Percentiles rank a stretch among this genome's conserved stretches.
Conservation (phyloP, 2,797 vertebrate genomes). For the Channallabes apus region DNA sequence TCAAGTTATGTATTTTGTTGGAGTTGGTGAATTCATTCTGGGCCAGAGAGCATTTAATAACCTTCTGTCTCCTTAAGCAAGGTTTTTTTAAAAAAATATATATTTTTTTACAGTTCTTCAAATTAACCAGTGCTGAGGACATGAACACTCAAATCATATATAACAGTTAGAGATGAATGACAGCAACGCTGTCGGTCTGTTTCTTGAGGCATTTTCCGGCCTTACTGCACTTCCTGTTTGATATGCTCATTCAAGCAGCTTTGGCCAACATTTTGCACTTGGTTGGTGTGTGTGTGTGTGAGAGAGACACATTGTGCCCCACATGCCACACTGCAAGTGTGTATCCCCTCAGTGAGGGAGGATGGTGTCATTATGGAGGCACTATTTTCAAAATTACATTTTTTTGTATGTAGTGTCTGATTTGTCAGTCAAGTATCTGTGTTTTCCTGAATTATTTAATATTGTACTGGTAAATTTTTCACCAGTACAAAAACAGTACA, state of each 20-base stretch:
- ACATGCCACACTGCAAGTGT: constrained; percentile 47
- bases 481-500: too few species aligned
- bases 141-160: constrained; percentile 26
- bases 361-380: constrained; percentile 33
- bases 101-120: not conserved
- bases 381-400: constrained; percentile 3
- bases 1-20: constrained; percentile 84
- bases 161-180: constrained; percentile 6
- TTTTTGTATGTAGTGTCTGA: not conserved
- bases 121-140: constrained; percentile 50
- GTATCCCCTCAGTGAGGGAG: constrained; percentile 76
- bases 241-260: constrained; percentile 57
- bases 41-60: constrained; percentile 70
- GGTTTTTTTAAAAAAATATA: too few species aligned
- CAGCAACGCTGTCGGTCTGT: constrained; percentile 29
- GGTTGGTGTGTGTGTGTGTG: constrained; percentile 42
- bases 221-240: constrained; percentile 68
- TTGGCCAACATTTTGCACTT: constrained; percentile 65
- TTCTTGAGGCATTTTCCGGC: constrained; percentile 50
- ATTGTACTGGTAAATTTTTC: not conserved
- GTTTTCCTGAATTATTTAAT: constrained; percentile 7
- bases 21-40: constrained; percentile 80
- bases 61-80: constrained; percentile 60
- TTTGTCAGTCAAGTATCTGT: constrained; percentile 34
- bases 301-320: constrained; percentile 47